A percentile compares a stretch with the other conserved stretches of the same genome.
Conservation (phyloP, 2,888 invertebrate genomes). For the Selenia dentaria region DNA sequence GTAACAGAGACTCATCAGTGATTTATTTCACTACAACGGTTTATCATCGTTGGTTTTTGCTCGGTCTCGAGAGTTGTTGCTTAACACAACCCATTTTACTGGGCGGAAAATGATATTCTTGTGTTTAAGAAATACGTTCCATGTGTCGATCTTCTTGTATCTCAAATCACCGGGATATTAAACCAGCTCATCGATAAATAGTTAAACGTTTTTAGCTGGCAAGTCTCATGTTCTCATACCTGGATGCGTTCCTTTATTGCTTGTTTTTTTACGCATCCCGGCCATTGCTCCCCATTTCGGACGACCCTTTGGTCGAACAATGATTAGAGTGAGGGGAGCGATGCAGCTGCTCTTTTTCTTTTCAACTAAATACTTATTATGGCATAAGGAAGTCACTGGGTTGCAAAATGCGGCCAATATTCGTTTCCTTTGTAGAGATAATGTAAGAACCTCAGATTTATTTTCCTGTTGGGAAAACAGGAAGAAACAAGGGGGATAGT, state of each 20-base stretch:
- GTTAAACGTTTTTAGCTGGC: conserved; percentile 17
- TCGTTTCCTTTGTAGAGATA: conserved; percentile 27
- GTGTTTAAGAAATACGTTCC: no score
- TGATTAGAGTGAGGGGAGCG: conserved; percentile 73
- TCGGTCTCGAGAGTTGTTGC: no score
- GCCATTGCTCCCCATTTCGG: conserved; percentile 74
- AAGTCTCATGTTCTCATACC: conserved; percentile 55
- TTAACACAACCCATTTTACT: no score
- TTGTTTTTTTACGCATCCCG: conserved; percentile 58
- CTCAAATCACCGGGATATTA: not conserved
- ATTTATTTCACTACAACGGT: conserved; percentile 5
- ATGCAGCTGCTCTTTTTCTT: conserved; percentile 81
- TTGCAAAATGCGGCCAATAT: conserved; percentile 53
- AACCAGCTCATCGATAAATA: conserved; percentile 7
- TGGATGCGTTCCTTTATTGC: conserved; percentile 62
- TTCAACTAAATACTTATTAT: conserved; percentile 55
- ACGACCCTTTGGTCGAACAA: conserved; percentile 78
- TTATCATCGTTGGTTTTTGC: not conserved
- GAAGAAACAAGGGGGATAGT: conserved; percentile 1
- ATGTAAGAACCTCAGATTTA: not conserved
- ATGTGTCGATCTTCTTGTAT: no score
- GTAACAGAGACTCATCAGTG: conserved; percentile 8
- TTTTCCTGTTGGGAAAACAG: not conserved
- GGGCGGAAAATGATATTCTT: no score
- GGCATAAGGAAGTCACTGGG: conserved; percentile 52